phyloP scores from a whole-genome alignment of 2,888 invertebrate species.

The Argyresthia goedartella region DNA sequence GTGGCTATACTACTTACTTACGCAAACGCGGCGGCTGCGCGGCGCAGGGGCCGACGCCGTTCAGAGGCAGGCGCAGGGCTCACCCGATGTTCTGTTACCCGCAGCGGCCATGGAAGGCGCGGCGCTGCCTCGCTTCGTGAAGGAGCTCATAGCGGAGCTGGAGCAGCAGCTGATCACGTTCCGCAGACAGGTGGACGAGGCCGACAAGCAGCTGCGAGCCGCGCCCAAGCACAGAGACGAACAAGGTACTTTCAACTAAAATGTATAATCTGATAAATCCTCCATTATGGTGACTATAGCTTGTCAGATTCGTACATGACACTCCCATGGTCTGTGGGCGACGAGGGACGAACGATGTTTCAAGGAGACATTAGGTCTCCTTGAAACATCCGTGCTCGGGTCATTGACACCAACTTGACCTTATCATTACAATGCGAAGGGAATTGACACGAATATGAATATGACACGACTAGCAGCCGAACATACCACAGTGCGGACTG shows the following conservation, averaged over 20 bases:
- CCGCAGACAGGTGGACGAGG: constrained; percentile 56
- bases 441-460: too few relatives aligned
- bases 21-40: not conserved
- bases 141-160: constrained; percentile 47
- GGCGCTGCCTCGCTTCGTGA: constrained; percentile 48
- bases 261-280: not conserved
- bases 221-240: constrained; percentile 56
- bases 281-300: too few relatives aligned
- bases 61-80: not conserved
- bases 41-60: not conserved
- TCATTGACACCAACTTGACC: too few relatives aligned
- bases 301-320: too few relatives aligned
- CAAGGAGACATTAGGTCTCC: too few relatives aligned
- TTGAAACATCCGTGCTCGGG: too few relatives aligned
- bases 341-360: too few relatives aligned
- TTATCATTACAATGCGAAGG: too few relatives aligned
- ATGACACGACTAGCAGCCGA: too few relatives aligned
- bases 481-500: too few relatives aligned
- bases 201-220: constrained; percentile 60
- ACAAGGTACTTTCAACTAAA: constrained; percentile 40
- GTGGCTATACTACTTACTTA: not conserved
- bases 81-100: not conserved
- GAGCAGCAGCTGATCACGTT: constrained; percentile 54
- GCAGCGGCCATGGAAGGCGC: constrained; percentile 41
- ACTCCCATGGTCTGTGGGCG: too few relatives aligned